Base-by-base conservation (phyloP, 1,140 invertebrate species). In the Polyergus mexicanus region DNA sequence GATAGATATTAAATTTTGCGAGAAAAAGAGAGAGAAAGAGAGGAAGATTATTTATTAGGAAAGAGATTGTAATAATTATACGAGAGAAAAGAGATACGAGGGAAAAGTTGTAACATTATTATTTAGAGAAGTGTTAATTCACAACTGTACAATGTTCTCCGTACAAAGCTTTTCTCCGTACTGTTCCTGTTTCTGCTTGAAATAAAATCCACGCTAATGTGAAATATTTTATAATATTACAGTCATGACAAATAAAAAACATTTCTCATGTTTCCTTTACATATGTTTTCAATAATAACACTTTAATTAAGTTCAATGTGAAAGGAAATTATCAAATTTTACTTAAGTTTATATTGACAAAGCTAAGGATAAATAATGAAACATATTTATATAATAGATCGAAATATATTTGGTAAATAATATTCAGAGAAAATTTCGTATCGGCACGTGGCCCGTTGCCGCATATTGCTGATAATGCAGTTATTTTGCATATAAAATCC, bases 381-480 rank as follows among this genome's bases (percentile, higher is more conserved):
- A 32, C 13, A 16, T 16, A 77, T 75, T 75, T 38, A 41, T 44
- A 16, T 44, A 16, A 22, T 1, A 22, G 35, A 19, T 44, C 8
- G 22, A 32, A 76, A 44, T 13, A 44, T 44, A 47, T 16, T 76
- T 44, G n/a, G n/a, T 35, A 16, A 63, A 63, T 28, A 77, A 65
- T 10, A 28, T 60, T 62, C 5, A 51, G 6, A 13, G 0, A 10
- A 47, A 60, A 13, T 69, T 69, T 69, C 7, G 19, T 51, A 66
- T 62, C 60, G 19, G 19, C 38, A 54, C 13, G 11, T 11, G 68
- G 0, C 72, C 68, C 78, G 16, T 74, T 71, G 65, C 41, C 62
- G 51, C 16, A 19, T 4, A 25, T 35, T n/a, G 13, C 41, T 19
- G 56, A n/a, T 88, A 88, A 89, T 19, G 54, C 56, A 88, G 86